Evolutionary conservation across 2,888 invertebrate genomes (phyloP).

Genomic region (Aspidapion aeneum): DNA sequence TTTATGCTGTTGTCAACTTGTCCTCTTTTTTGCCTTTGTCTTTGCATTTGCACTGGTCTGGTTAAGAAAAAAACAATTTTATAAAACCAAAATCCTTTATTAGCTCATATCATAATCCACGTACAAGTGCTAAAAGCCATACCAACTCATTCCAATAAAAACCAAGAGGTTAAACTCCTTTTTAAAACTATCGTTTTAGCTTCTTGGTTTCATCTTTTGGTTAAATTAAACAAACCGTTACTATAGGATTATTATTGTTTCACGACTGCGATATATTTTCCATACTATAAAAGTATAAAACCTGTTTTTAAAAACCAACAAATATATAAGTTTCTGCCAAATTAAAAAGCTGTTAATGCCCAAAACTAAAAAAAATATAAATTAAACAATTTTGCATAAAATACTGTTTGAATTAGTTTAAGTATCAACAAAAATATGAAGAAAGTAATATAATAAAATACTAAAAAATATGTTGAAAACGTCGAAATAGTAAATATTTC

Average conservation of each 20-base stretch:
- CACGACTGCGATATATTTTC: not conserved
- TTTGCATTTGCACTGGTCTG: too few relatives aligned
- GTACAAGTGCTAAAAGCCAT: slow-evolving; percentile 14
- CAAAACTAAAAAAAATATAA: not conserved
- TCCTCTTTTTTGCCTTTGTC: too few relatives aligned
- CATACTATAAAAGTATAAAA: slow-evolving; percentile 17
- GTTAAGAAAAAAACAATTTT: slow-evolving; percentile 8
- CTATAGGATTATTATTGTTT: not conserved
- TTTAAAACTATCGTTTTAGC: too few relatives aligned
- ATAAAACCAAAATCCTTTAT: slow-evolving; percentile 24
- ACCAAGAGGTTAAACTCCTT: too few relatives aligned
- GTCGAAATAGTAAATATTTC: not conserved
- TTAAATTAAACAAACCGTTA: not conserved
- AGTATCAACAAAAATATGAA: slow-evolving; percentile 11
- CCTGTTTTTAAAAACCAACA: not conserved
- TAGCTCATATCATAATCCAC: slow-evolving; percentile 21
- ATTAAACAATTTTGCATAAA: not conserved
- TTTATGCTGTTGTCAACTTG: too few relatives aligned
- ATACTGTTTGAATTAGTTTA: not conserved
- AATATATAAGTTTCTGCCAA: not conserved
- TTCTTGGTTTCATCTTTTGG: not conserved
- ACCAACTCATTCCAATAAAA: slow-evolving; percentile 15
- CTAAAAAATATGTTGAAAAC: not conserved
- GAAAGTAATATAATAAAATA: slow-evolving; percentile 13
- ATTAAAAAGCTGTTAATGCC: not conserved